Conservation (phyloP, 2,888 invertebrate species). For the Lasioglossum figueresi region DNA sequence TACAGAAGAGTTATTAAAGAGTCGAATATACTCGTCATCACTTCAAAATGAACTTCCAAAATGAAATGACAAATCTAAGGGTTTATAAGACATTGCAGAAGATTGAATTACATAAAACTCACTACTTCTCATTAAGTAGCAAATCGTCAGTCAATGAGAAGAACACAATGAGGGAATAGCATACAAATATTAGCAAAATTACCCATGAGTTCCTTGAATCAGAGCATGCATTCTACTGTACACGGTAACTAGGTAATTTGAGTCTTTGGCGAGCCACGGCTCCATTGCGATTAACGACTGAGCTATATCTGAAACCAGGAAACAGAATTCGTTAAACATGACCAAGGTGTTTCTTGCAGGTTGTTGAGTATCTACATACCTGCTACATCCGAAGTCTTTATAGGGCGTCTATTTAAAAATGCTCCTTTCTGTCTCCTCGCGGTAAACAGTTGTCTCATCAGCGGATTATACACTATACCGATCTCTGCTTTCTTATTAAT, state of each 20-base stretch:
- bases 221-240: slow-evolving; percentile 77
- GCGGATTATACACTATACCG: slow-evolving; percentile 92
- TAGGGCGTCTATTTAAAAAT: slow-evolving; percentile 88
- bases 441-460: slow-evolving; percentile 89
- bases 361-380: slow-evolving; percentile 78
- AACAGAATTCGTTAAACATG: background rate
- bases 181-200: slow-evolving; percentile 23
- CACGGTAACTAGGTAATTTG: slow-evolving; percentile 69
- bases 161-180: background rate
- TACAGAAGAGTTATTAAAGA: background rate
- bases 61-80: background rate
- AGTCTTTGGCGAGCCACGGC: slow-evolving; percentile 79
- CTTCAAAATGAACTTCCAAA: background rate
- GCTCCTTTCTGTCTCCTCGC: slow-evolving; percentile 90
- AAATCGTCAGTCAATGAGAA: background rate
- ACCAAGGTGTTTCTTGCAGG: background rate
- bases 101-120: background rate
- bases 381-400: slow-evolving; percentile 85
- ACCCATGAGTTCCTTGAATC: slow-evolving; percentile 80
- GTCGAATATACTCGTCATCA: background rate
- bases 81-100: background rate
- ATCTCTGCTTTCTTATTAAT: slow-evolving; percentile 86
- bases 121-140: background rate
- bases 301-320: slow-evolving; percentile 81
- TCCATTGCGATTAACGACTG: slow-evolving; percentile 78